These are phyloP conservation scores for Fragum fragum DNA, from an alignment of 2,888 invertebrate species.

Conservation along the genomic window DNA sequence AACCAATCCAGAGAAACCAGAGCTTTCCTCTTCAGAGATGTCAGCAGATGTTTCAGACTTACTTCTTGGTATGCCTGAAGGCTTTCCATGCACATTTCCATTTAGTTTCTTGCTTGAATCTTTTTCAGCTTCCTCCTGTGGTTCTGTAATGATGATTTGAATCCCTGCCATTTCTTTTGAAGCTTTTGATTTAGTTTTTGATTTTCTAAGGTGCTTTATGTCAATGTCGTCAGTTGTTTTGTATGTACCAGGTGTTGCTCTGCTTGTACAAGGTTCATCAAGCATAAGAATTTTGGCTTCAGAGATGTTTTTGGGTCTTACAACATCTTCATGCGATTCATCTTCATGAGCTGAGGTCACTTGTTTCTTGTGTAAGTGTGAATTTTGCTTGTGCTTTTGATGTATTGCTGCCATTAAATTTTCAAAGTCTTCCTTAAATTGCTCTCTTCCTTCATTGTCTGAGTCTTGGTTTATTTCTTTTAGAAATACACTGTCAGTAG, in stretches of 20 bases:
- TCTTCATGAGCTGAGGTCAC: background rate
- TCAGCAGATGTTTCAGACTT: constrained; percentile 14
- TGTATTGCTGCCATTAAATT: constrained; percentile 5
- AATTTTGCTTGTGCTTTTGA: background rate
- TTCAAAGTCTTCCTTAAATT: background rate
- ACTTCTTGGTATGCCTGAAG: background rate
- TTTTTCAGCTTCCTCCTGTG: constrained; percentile 1
- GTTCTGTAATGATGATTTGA: constrained; percentile 15
- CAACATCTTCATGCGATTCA: background rate
- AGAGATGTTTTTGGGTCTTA: constrained; percentile 10
- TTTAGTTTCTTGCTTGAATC: background rate
- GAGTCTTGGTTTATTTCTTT: background rate
- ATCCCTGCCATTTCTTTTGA: constrained; percentile 8
- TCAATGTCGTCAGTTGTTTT: background rate
- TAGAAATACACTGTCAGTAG: background rate
- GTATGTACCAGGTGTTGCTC: background rate
- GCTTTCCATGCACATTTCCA: constrained; percentile 21
- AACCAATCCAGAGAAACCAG: constrained; percentile 8
- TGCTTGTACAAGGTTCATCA: constrained; percentile 20
- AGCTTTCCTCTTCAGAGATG: constrained; percentile 7
- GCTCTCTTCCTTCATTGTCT: background rate
- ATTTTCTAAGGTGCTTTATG: background rate
- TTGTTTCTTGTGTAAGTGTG: background rate
- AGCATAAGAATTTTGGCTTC: constrained; percentile 18
- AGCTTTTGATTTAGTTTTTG: background rate